phyloP scores from a whole-genome alignment of 1,140 invertebrate genomes.

The Antheraea mylitta region DNA sequence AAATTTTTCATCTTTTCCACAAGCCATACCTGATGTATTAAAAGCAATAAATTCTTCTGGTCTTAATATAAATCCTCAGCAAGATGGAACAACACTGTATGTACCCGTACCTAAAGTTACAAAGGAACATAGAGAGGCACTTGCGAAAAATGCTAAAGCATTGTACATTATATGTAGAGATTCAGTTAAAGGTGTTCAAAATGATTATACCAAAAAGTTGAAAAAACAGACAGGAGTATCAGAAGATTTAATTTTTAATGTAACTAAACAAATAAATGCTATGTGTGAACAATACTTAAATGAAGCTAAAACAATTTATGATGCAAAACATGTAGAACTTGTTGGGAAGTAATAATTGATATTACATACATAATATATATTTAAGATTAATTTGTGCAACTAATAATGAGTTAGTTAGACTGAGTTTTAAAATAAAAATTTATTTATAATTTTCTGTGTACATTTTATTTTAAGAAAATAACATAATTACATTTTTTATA shows the following conservation, averaged over 20 bases:
- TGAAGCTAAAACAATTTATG: constrained; percentile 84
- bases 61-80: constrained; percentile 96
- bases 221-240: constrained; percentile 84
- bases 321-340: constrained; percentile 87
- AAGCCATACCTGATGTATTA: constrained; percentile 88
- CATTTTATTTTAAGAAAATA: too few species aligned
- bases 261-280: constrained; percentile 84
- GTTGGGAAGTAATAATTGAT: constrained; percentile 68
- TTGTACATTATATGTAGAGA: constrained; percentile 90
- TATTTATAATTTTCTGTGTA: too few species aligned
- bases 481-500: too few species aligned
- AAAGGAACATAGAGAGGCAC: constrained; percentile 92
- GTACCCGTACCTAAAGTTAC: constrained; percentile 95
- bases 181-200: constrained; percentile 88
- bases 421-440: not conserved
- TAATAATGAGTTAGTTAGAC: not conserved
- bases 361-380: constrained; percentile 4
- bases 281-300: constrained; percentile 83
- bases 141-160: constrained; percentile 92
- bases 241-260: constrained; percentile 83
- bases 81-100: constrained; percentile 94
- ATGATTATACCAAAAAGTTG: constrained; percentile 84
- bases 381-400: not conserved
- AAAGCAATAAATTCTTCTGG: constrained; percentile 88
- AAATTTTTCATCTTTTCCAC: constrained; percentile 90